phyloP scores from a whole-genome alignment of 1,140 invertebrate genomes.

The Aricia agestis region DNA sequence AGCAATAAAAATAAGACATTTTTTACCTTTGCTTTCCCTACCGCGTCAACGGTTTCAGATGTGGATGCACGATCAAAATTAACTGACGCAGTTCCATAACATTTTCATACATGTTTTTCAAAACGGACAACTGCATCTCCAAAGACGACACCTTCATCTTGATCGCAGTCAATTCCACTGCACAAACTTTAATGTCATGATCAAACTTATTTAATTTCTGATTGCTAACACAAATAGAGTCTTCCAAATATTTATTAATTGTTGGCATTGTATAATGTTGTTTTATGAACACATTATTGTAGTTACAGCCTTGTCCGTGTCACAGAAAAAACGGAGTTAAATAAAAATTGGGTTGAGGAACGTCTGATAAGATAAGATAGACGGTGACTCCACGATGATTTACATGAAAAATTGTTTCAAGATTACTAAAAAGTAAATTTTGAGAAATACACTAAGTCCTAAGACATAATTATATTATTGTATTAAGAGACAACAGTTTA shows the following conservation, averaged over 20 bases:
- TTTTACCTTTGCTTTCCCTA: neutral
- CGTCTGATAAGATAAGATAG: neutral
- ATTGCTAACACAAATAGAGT: slow-evolving; percentile 36
- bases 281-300: neutral
- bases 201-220: slow-evolving; percentile 40
- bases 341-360: neutral
- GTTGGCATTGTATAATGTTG: slow-evolving; percentile 20
- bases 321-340: too few relatives aligned
- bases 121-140: slow-evolving; percentile 40
- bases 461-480: too few relatives aligned
- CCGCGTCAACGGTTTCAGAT: slow-evolving; percentile 29
- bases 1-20: neutral
- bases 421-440: too few relatives aligned
- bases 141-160: slow-evolving; percentile 43
- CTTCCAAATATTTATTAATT: slow-evolving; percentile 30
- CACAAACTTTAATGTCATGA: slow-evolving; percentile 36
- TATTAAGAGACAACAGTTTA: too few relatives aligned
- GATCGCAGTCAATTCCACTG: slow-evolving; percentile 34
- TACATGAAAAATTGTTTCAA: too few relatives aligned
- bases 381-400: neutral
- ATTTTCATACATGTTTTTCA: slow-evolving; percentile 44
- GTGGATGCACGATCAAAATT: slow-evolving; percentile 39
- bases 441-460: too few relatives aligned
- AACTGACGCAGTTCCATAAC: slow-evolving; percentile 51
- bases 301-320: neutral